A percentile compares a stretch with the other conserved stretches of the same genome.
phyloP scores from a whole-genome alignment of 2,113 vertebrate genomes.

The Pygoscelis antarcticus region DNA sequence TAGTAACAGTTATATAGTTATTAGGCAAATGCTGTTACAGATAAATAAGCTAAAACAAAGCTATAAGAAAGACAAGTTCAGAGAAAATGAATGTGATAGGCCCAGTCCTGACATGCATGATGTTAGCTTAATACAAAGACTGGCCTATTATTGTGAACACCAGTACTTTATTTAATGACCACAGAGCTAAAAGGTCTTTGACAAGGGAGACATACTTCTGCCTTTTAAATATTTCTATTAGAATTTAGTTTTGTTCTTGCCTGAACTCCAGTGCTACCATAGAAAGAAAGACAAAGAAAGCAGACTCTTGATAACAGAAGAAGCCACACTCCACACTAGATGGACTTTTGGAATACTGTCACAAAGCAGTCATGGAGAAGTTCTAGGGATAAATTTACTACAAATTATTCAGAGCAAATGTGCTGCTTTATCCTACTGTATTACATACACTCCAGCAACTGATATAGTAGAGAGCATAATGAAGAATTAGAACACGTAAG shows the following conservation, averaged over 20 bases:
- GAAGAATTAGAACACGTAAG: background rate
- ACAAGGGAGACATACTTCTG: background rate
- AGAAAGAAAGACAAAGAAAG: background rate
- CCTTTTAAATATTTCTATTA: background rate
- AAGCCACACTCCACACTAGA: background rate
- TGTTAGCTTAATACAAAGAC: background rate
- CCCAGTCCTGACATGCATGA: background rate
- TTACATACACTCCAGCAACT: background rate
- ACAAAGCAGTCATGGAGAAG: background rate
- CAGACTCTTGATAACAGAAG: background rate
- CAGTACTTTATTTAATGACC: background rate
- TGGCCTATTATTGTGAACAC: background rate
- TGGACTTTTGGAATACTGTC: background rate
- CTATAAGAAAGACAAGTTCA: background rate
- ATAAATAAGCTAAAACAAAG: background rate
- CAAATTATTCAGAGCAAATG: background rate
- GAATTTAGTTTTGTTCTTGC: background rate
- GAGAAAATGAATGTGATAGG: background rate
- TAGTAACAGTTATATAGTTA: background rate
- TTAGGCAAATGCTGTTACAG: background rate
- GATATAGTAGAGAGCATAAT: background rate
- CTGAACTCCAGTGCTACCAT: background rate
- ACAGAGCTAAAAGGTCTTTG: background rate
- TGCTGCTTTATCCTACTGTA: background rate
- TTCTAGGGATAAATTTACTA: background rate